phyloP scores from a whole-genome alignment of 1,140 invertebrate genomes.

The Physella acuta region DNA sequence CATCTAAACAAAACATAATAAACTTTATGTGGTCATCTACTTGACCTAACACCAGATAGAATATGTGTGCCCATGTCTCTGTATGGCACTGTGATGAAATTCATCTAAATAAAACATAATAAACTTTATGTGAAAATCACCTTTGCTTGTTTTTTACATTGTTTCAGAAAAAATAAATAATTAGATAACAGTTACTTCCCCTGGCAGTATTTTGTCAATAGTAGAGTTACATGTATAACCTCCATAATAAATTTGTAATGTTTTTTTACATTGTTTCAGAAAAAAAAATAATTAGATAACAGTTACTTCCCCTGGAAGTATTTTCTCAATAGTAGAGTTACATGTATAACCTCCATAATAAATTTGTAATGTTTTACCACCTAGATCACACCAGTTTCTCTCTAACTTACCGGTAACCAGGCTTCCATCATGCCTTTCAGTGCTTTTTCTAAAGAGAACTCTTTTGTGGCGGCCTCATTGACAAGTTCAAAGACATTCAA shows the following conservation, averaged over 20 bases:
- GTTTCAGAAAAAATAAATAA: too few species aligned
- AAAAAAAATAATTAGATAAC: too few species aligned
- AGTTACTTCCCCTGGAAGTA: too few species aligned
- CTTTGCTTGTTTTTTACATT: too few species aligned
- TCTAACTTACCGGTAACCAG: conserved; percentile 10
- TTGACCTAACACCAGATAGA: conserved; percentile 78
- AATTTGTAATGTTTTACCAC: too few species aligned
- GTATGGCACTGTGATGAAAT: conserved; percentile 77
- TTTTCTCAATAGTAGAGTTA: too few species aligned
- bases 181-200: too few species aligned
- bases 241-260: neutral
- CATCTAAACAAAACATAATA: conserved; percentile 65
- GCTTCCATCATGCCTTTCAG: conserved; percentile 19
- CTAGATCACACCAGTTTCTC: too few species aligned
- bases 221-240: neutral
- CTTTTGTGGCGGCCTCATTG: conserved; percentile 20
- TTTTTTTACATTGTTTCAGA: too few species aligned
- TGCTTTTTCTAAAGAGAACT: conserved; percentile 23
- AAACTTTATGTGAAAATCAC: conserved; percentile 87
- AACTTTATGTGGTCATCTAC: conserved; percentile 86
- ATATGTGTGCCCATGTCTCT: conserved; percentile 91
- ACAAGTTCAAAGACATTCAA: conserved; percentile 11
- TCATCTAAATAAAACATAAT: conserved; percentile 66
- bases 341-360: too few species aligned
- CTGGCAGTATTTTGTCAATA: too few species aligned